Evolutionary conservation across 2,797 vertebrate species (phyloP).

Genomic region (Eulemur coronatus): DNA sequence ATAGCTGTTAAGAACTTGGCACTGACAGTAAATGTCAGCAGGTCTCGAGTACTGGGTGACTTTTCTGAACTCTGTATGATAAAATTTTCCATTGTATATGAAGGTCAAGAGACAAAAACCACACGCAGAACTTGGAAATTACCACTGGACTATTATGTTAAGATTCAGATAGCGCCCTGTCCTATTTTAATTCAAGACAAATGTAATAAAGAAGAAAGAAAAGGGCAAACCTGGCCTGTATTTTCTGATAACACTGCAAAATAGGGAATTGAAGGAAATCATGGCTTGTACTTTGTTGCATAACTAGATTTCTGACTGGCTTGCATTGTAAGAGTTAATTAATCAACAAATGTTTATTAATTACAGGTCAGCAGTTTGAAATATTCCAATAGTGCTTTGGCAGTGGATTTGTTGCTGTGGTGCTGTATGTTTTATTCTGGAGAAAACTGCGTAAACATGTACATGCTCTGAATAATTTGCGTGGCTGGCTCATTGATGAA

Average conservation of each 20-base stretch:
- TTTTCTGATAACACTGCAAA: slow-evolving; percentile 44
- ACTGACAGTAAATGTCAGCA: background rate
- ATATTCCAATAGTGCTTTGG: background rate
- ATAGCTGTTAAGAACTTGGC: background rate
- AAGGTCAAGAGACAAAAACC: slow-evolving; percentile 67
- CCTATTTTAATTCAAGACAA: slow-evolving; percentile 38
- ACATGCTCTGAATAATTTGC: background rate
- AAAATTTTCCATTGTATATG: slow-evolving; percentile 62
- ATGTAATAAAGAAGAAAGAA: background rate
- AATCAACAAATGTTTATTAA: background rate
- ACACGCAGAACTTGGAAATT: slow-evolving; percentile 42
- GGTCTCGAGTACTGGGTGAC: background rate
- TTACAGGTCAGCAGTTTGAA: background rate
- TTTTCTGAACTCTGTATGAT: slow-evolving; percentile 13
- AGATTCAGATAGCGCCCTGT: background rate
- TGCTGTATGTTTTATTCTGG: background rate
- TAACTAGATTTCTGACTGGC: background rate
- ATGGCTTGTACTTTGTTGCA: background rate
- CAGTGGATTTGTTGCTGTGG: background rate
- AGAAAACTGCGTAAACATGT: background rate
- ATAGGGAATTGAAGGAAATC: background rate
- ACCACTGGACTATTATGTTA: slow-evolving; percentile 8
- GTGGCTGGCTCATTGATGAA: background rate
- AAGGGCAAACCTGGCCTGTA: slow-evolving; percentile 42
- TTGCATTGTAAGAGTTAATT: background rate